These are phyloP conservation scores for Maconellicoccus hirsutus DNA, from an alignment of 1,140 invertebrate genomes.

Conservation along the genomic window DNA sequence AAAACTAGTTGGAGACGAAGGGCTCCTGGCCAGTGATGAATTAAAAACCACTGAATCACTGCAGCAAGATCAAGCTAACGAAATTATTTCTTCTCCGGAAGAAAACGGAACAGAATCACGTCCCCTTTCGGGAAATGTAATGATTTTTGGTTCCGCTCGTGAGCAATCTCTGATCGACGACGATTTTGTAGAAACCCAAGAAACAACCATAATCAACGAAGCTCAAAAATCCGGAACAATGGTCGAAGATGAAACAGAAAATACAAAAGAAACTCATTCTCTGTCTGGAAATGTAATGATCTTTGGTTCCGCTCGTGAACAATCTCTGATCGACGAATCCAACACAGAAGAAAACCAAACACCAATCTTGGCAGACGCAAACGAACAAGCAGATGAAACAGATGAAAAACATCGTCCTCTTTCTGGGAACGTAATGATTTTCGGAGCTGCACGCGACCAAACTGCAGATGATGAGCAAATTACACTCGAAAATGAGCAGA, in stretches of 20 bases:
- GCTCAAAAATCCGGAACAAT: neutral
- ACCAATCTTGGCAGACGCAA: neutral
- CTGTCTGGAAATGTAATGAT: neutral
- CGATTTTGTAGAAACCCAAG: no score
- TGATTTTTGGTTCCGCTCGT: neutral
- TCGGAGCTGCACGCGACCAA: no score
- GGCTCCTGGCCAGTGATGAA: no score
- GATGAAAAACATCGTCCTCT: neutral
- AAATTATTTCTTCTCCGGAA: neutral
- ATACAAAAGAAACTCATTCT: neutral
- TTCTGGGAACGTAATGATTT: neutral
- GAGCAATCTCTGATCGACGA: neutral
- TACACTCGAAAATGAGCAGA: no score
- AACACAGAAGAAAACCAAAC: neutral
- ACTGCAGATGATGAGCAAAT: no score
- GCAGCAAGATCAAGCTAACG: neutral
- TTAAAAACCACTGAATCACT: neutral
- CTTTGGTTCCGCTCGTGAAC: neutral
- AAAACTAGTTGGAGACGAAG: neutral
- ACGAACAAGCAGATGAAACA: neutral
- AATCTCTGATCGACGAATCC: neutral
- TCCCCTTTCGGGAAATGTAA: neutral
- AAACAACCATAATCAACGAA: neutral
- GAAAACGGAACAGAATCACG: neutral
- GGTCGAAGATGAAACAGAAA: neutral